Evolutionary conservation across 2,113 vertebrate genomes (phyloP), one percentile per base, ranked within the genome.

Genomic region (Sialia sialis): DNA sequence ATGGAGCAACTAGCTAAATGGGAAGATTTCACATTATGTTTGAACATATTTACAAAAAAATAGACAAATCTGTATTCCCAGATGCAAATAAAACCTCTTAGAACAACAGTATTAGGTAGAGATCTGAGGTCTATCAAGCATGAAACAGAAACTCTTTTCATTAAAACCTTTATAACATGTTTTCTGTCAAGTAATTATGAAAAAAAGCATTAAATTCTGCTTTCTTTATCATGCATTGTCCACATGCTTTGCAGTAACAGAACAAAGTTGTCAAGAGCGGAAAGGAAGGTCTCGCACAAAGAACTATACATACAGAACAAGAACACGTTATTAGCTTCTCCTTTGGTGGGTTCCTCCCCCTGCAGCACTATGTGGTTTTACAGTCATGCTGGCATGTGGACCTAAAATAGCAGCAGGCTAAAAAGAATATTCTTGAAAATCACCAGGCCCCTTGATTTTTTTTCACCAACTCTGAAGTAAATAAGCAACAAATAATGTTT

Each of bases 301-400:
- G 94, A 94, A 43, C 84, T 73, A 94, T 5, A 94, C 84, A 96
- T 8, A 64, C 21, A 94, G 75, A 96, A 97, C 94, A 97, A 96
- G 87, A 91, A 79, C 54, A 87, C 87, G 93, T 96, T 96, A 79
- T 94, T 69, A 87, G 44, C 69, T 39, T 67, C 82, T 79, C 44
- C 59, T 79, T 63, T 69, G 67, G 58, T n/a, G 54, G 29, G 75
- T 62, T 87, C 78, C 82, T 76, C 78, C 78, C 78, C 55, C 75
- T 67, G 56, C 44, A 83, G 36, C 54, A 55, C 72, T 73, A 30
- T 44, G 59, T 49, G 29, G 18, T 59, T 29, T 64, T 74, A 84
- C 26, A 91, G 72, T 38, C 63, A 72, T 81, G 75, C 36, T 91
- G 82, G 78, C 77, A 88, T 78, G 84, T 34, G 90, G 73, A 78